Evolutionary conservation across 2,113 vertebrate species (phyloP).

Genomic region (Hystrix brachyura): DNA sequence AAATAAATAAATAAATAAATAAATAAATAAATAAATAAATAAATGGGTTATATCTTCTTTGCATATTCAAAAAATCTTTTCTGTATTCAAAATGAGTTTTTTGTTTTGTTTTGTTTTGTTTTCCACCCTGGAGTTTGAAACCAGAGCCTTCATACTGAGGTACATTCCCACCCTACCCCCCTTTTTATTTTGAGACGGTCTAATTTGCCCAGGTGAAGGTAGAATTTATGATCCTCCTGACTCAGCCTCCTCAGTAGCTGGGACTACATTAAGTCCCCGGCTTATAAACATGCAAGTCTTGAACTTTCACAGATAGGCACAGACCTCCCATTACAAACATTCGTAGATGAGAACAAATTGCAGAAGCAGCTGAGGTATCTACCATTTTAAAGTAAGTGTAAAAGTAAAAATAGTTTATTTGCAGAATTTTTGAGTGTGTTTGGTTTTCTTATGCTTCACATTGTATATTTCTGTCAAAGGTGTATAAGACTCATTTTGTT

Average conservation of each 20-base stretch:
- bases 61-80: conserved; percentile 28
- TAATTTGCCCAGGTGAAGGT: not conserved
- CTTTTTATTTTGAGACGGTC: not conserved
- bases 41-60: not conserved
- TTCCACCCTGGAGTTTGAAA: not conserved
- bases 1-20: not conserved
- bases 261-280: not conserved
- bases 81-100: not conserved
- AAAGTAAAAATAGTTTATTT: not conserved
- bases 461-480: not conserved
- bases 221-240: not conserved
- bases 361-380: not conserved
- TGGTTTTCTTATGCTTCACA: not conserved
- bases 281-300: not conserved
- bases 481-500: not conserved
- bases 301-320: not conserved
- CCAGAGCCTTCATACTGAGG: not conserved
- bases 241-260: not conserved
- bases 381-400: not conserved
- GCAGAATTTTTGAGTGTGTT: not conserved
- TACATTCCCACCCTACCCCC: not conserved
- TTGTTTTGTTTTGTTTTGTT: not conserved
- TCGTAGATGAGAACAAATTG: not conserved
- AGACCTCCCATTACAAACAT: not conserved
- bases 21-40: not conserved